Percentiles rank a stretch among this genome's conserved stretches.
Conservation (phyloP, 2,113 vertebrate genomes). For the Entomyzon cyanotis region DNA sequence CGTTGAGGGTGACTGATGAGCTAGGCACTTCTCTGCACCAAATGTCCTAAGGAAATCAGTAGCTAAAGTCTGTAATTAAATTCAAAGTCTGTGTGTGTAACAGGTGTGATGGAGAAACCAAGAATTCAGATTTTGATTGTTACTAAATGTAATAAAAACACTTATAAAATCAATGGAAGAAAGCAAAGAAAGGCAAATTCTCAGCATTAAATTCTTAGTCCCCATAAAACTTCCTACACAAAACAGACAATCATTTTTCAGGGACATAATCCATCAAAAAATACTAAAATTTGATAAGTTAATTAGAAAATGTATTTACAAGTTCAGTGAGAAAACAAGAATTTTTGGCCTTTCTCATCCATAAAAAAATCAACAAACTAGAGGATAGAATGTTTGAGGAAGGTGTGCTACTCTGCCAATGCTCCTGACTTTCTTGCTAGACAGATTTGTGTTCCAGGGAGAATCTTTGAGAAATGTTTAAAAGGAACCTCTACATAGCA, state of each 20-base stretch:
- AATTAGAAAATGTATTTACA: not conserved
- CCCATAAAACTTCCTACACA: not conserved
- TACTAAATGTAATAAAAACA: not conserved
- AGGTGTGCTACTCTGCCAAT: not conserved
- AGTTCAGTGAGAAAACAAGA: not conserved
- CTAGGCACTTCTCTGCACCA: not conserved
- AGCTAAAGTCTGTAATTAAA: not conserved
- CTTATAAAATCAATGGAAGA: not conserved
- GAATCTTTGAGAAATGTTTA: not conserved
- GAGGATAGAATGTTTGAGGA: not conserved
- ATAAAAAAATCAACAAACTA: not conserved
- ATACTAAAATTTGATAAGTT: not conserved
- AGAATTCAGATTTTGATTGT: not conserved
- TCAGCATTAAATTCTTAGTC: not conserved
- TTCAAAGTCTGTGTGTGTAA: not conserved
- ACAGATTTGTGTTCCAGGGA: not conserved
- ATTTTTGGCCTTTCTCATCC: not conserved
- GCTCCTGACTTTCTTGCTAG: not conserved
- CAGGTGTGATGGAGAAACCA: not conserved
- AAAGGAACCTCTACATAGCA: not conserved
- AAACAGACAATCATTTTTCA: not conserved
- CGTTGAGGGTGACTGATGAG: not conserved
- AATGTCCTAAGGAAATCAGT: not conserved
- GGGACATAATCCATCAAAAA: not conserved
- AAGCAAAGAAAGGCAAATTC: not conserved